Evolutionary conservation across 1,140 invertebrate genomes (phyloP), one percentile per base, ranked within the genome.

Genomic region (Pectinophora gossypiella): DNA sequence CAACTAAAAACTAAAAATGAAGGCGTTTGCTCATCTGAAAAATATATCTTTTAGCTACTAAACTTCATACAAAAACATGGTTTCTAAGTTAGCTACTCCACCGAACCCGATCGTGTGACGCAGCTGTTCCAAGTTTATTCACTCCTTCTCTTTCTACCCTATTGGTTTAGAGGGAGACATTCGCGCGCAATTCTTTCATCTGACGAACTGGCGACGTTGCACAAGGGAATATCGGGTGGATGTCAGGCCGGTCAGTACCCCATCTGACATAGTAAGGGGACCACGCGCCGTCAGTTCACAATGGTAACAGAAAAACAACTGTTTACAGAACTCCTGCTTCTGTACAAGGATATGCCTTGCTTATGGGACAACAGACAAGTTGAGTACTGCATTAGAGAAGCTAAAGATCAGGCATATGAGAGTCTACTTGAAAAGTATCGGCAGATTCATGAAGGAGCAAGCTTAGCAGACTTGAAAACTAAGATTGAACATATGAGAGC

Each of bases 401-500:
- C 16, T 6, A 15, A 19, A 6, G 38, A 40, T 7, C 38, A 40
- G 2, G 38, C 38, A 1, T 40, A 56, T 50, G 48, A 58, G 49
- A 54, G 51, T 19, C 19, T 59, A 13, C 22, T 59, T 10, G 47
- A 47, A n/a, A 59, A 40, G 36, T 59, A 51, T 19, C 43, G 20
- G 15, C 5, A 12, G 7, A 42, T 50, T n/a, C 2, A 54, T 6
- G 19, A 40, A 13, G 3, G 22, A 23, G 56, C 51, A 6, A 54
- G 42, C 1, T 27, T 47, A 15, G 35, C 22, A 9, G 40, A 19
- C 1, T 19, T 59, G 15, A 49, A 46, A 18, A 59, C 54, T 51
- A 59, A 59, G 40, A 50, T 59, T 27, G 56, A 59, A 13, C 9
- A 59, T 16, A 47, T 59, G 47, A 53, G 51, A 19, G 22, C 19